These are phyloP conservation scores for Sinodicranocentrus sp. DNA, from an alignment of 2,888 invertebrate genomes.

Conservation along the genomic window DNA sequence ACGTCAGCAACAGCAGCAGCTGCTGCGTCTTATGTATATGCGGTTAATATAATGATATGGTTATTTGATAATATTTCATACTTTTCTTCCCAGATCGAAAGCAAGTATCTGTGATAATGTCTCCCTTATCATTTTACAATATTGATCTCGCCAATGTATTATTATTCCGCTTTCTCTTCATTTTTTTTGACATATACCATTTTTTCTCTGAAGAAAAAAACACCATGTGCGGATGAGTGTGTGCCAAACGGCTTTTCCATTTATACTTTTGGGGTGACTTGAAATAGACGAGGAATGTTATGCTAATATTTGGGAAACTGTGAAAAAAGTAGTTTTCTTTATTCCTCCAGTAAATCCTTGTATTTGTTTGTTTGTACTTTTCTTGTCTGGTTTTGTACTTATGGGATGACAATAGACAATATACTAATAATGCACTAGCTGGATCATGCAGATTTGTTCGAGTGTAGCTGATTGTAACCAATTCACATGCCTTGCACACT, in stretches of 20 bases:
- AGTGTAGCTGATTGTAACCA: constrained; percentile 51
- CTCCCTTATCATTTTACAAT: constrained; percentile 40
- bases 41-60: constrained; percentile 44
- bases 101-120: constrained; percentile 52
- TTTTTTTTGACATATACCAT: constrained; percentile 2
- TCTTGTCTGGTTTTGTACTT: no score
- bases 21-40: constrained; percentile 29
- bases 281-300: neutral
- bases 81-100: constrained; percentile 48
- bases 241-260: constrained; percentile 23
- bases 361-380: no score
- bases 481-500: constrained; percentile 55
- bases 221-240: constrained; percentile 18
- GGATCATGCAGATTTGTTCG: constrained; percentile 14
- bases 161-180: constrained; percentile 12
- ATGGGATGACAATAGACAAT: neutral
- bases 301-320: no score
- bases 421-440: neutral
- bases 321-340: no score
- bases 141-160: constrained; percentile 45
- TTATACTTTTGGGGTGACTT: constrained; percentile 8
- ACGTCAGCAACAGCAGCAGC: constrained; percentile 45
- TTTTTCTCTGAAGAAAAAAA: neutral
- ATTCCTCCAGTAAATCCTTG: no score
- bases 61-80: constrained; percentile 57